A percentile compares a stretch with the other conserved stretches of the same genome.
These are phyloP conservation scores for Capricornis sumatraensis DNA, from an alignment of 2,113 vertebrate species.

Conservation along the genomic window DNA sequence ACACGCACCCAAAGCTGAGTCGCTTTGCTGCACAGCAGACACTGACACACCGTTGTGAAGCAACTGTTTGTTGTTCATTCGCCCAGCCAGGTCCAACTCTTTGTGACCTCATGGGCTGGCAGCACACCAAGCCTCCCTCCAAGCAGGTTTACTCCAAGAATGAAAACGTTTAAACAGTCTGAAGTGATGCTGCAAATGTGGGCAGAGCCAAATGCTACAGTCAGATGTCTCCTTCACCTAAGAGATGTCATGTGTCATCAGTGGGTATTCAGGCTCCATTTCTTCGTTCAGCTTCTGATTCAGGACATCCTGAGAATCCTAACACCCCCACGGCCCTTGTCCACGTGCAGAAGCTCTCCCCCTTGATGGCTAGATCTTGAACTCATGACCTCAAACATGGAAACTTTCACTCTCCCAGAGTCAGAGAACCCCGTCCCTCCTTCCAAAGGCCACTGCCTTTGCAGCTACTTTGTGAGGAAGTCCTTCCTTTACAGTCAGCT, in stretches of 20 bases:
- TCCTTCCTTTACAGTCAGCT: accelerated
- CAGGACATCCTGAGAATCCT: neutral
- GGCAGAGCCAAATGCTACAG: too few species aligned
- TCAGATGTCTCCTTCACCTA: neutral
- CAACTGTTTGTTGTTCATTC: neutral
- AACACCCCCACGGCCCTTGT: neutral
- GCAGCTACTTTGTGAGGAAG: neutral
- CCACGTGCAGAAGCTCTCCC: neutral
- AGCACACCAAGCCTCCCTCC: neutral
- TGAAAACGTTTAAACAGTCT: neutral
- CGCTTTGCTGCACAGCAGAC: neutral
- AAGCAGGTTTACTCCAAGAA: neutral
- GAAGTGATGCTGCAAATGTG: neutral
- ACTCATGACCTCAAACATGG: accelerated
- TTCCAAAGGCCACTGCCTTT: accelerated
- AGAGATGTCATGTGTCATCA: accelerated
- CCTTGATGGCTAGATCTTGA: neutral
- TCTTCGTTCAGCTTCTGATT: accelerated
- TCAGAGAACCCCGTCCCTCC: neutral
- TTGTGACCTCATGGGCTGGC: neutral
- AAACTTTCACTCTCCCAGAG: accelerated
- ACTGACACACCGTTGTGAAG: neutral
- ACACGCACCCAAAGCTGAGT: neutral
- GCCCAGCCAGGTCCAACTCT: neutral
- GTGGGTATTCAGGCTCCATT: neutral